phyloP scores from a whole-genome alignment of 2,797 vertebrate genomes.

The Orientallactaga sibirica region DNA sequence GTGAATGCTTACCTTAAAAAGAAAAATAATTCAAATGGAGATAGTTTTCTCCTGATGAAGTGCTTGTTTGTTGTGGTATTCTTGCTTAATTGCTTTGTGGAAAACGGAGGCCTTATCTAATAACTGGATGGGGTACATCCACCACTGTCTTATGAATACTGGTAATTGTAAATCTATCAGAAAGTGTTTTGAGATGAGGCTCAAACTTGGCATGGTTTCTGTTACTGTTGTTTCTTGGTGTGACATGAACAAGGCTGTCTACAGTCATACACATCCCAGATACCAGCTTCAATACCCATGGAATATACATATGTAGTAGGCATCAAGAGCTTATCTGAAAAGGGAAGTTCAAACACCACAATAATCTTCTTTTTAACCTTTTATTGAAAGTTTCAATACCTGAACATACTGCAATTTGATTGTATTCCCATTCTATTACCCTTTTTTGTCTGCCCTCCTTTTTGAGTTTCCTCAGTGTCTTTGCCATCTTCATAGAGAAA shows the following conservation, averaged over 20 bases:
- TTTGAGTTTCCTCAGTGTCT: too few relatives aligned
- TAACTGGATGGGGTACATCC: neutral
- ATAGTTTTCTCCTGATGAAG: conserved; percentile 35
- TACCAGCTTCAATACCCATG: neutral
- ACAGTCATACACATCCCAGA: neutral
- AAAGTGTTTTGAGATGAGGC: neutral
- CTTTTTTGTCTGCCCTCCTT: too few relatives aligned
- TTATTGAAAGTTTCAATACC: too few relatives aligned
- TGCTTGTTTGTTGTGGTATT: conserved; percentile 36
- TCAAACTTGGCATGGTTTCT: neutral
- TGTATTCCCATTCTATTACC: too few relatives aligned
- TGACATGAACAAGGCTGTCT: neutral
- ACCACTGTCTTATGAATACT: neutral
- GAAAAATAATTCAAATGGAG: conserved; percentile 12
- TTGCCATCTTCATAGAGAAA: too few relatives aligned
- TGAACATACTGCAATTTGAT: too few relatives aligned
- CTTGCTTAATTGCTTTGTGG: conserved; percentile 57
- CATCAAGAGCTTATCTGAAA: neutral
- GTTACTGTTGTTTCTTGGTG: neutral
- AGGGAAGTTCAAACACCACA: neutral
- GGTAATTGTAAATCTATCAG: neutral
- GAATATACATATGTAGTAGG: rapidly evolving
- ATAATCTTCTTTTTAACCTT: neutral
- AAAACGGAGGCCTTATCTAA: conserved; percentile 42
- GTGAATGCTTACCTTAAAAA: conserved; percentile 20